Base-by-base conservation (phyloP, 2,797 vertebrate genomes). In the Rhyacichthys aspro region DNA sequence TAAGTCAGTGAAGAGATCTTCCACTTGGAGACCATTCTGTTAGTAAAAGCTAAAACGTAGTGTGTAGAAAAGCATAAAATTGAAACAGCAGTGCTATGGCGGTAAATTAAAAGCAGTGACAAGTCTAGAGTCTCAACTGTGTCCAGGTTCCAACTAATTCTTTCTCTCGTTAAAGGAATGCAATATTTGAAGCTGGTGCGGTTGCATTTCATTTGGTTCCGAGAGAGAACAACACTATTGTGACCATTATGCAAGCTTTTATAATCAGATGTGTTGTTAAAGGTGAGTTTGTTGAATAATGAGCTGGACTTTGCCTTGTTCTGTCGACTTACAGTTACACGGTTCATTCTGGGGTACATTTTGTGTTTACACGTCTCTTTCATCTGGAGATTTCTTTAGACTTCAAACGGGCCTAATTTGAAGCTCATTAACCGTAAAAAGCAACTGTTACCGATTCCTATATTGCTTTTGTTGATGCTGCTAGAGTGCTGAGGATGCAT, bases 321-420 rank as follows among this genome's bases (percentile, higher is more conserved):
- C 3, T 28, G 23, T 28, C 3, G 49, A 52, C 49, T 18, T 18
- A 18, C 34, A 17, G 9, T 17, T 36, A 17, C 33, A n/a, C 16
- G 16, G 49, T 38, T 3, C 4, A 28, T 28, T 28, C 4, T 5
- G 9, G 10, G 23, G 60, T 11, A 16, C 10, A 32, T 37, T 38
- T 23, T 37, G 12, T 11, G 45, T 43, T 63, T 34, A 39, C 28
- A 34, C 38, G 44, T 32, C 47, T 55, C 67, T 74, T 65, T 74
- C 53, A 68, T 74, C 63, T 61, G 0, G 9, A 62, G 23, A 46
- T 41, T 41, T 39, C 58, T 12, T 70, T 55, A 17, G 28, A 54
- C 63, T 78, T 78, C 67, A 78, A 78, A 70, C 46, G 49, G 23
- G 38, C 11, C 23, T 56, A 50, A 67, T 53, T 57, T 63, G 43